Evolutionary conservation across 2,888 invertebrate genomes (phyloP).

Genomic region (Amphipoea oculea): DNA sequence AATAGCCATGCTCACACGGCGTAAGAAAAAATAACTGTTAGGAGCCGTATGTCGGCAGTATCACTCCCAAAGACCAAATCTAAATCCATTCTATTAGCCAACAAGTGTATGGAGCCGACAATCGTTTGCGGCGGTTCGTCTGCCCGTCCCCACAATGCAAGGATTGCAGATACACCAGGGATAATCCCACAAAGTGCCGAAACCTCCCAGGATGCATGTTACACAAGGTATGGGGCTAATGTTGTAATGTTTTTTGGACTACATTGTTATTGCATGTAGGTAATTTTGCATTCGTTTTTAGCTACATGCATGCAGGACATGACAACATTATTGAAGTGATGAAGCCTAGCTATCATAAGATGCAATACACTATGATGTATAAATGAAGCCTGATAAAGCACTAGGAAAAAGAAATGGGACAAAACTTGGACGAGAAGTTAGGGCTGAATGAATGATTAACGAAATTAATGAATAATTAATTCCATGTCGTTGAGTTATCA

Average conservation of each 20-base stretch:
- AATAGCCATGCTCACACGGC: not conserved
- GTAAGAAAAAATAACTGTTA: not conserved
- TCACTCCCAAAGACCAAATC: conserved; percentile 36
- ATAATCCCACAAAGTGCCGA: conserved; percentile 83
- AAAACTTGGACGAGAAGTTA: not conserved
- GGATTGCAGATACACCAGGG: conserved; percentile 68
- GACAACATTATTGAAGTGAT: not conserved
- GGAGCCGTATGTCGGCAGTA: conserved; percentile 33
- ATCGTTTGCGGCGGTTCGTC: conserved; percentile 53
- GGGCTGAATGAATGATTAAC: not conserved
- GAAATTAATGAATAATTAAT: not conserved
- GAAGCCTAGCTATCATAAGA: not conserved
- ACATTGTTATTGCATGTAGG: not conserved
- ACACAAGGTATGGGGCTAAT: conserved; percentile 25
- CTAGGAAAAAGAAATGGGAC: too few relatives aligned
- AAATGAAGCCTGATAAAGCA: not conserved
- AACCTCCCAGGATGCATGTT: conserved; percentile 79
- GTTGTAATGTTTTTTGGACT: conserved; percentile 7
- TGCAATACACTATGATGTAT: not conserved
- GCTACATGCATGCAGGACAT: not conserved
- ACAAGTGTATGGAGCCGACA: conserved; percentile 53
- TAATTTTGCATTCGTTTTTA: not conserved
- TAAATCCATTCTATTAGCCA: conserved; percentile 49
- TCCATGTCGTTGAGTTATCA: not conserved
- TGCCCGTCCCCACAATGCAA: conserved; percentile 64